Base-by-base conservation (phyloP, 2,888 invertebrate species). In the Latrodectus elegans region DNA sequence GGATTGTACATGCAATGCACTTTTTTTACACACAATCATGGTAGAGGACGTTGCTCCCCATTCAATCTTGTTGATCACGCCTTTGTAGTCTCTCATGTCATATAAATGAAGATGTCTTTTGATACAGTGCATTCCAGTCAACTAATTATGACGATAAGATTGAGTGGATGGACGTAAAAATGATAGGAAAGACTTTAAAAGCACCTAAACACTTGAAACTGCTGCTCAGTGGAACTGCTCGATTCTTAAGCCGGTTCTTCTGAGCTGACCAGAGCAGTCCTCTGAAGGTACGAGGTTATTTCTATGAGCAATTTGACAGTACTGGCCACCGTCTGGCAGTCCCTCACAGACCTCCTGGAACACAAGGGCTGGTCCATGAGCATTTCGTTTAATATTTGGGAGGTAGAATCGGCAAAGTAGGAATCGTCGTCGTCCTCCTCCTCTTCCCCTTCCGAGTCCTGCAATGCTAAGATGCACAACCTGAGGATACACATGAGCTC, bases 401-500 rank as follows among this genome's bases (percentile, higher is more conserved):
- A 71, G 6, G 79, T 87, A 49, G 65, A 76, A 11, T 84, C 84
- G 4, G 14, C 26, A 64, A 83, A 78, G 17, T 52, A 15, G 10
- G 65, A 51, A 4, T 78, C 73, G 22, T 53, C 73, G 22, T 53
- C 70, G n/a, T 82, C 77, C 1, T 53, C 55, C 8, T 17, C 67
- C 10, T 60, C 60, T 8, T 10, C 60, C 38, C 15, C 53, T 8
- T 15, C 26, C 11, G 14, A 9, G 26, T 75, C 53, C 64, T 74
- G 60, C 55, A 89, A 1, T 10, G 77, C 49, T 4, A 72, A 12
- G 8, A 70, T 77, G 84, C 77, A 14, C 26, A 83, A n/a, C 17
- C 85, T 73, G 51, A 86, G 81, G 52, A 84, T 11, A 80, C 89
- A 89, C 83, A 89, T 85, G 38, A 89, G 81, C 10, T 78, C 83